Percentiles rank a stretch among this genome's conserved stretches.
These are phyloP conservation scores for Plemyria rubiginata DNA, from an alignment of 2,888 invertebrate genomes.

Conservation along the genomic window DNA sequence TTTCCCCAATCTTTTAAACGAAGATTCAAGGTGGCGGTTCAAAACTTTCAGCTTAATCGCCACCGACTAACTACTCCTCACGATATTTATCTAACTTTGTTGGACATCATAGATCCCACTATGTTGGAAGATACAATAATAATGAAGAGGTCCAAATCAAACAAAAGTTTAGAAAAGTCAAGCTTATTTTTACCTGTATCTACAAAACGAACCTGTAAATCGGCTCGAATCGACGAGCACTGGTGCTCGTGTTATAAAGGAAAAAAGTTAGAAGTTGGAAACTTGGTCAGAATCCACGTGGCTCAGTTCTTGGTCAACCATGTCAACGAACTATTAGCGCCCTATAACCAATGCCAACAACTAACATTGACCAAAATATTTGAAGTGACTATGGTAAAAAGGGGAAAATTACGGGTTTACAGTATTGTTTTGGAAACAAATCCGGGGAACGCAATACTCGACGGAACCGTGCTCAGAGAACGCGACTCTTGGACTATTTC, in stretches of 20 bases:
- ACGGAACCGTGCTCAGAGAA: conserved; percentile 86
- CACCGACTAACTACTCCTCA: conserved; percentile 88
- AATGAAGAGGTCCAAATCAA: conserved; percentile 50
- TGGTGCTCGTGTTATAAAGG: conserved; percentile 93
- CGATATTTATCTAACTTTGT: conserved; percentile 91
- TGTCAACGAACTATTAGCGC: conserved; percentile 86
- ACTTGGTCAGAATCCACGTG: conserved; percentile 78
- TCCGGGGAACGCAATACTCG: conserved; percentile 89
- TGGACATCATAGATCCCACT: conserved; percentile 84
- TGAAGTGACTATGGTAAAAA: conserved; percentile 78
- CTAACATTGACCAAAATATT: conserved; percentile 77
- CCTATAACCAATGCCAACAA: conserved; percentile 86
- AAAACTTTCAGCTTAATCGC: conserved; percentile 87
- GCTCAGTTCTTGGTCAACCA: conserved; percentile 85
- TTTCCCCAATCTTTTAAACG: conserved; percentile 89
- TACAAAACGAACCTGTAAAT: conserved; percentile 87
- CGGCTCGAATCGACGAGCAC: conserved; percentile 90
- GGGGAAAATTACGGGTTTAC: conserved; percentile 76
- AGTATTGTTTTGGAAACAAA: conserved; percentile 84
- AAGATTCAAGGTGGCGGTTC: conserved; percentile 83
- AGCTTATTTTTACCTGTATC: conserved; percentile 91
- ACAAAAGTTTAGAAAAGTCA: conserved; percentile 75
- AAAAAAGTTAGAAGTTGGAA: conserved; percentile 77
- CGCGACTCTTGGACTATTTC: conserved; percentile 70
- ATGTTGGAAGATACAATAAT: conserved; percentile 48